Evolutionary conservation across 1,140 invertebrate genomes (phyloP).

Genomic region (Marisa cornuarietis): DNA sequence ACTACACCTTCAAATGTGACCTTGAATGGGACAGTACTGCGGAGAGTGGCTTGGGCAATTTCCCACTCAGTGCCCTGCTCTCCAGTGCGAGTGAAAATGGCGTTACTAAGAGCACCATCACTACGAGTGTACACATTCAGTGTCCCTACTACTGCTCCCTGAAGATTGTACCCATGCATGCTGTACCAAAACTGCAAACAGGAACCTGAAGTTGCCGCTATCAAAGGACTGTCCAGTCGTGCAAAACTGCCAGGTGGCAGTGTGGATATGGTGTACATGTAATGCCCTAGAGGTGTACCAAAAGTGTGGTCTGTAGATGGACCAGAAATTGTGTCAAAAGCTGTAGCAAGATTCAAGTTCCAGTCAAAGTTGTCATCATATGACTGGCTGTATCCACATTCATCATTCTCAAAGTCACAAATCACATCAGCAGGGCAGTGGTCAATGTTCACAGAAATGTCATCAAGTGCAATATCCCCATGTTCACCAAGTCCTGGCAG

Average conservation of each 20-base stretch:
- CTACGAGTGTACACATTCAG: slow-evolving; percentile 50
- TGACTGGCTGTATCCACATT: slow-evolving; percentile 74
- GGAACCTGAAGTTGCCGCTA: slow-evolving; percentile 41
- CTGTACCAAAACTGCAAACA: slow-evolving; percentile 74
- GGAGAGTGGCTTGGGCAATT: slow-evolving; percentile 36
- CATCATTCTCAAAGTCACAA: slow-evolving; percentile 58
- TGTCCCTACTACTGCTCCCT: slow-evolving; percentile 64
- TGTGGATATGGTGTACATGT: slow-evolving; percentile 40
- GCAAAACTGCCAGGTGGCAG: slow-evolving; percentile 47
- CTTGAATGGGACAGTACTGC: slow-evolving; percentile 28
- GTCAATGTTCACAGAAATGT: slow-evolving; percentile 30
- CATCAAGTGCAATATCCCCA: slow-evolving; percentile 61
- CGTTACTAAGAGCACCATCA: slow-evolving; percentile 2
- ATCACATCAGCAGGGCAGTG: slow-evolving; percentile 36
- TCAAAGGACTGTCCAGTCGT: slow-evolving; percentile 41
- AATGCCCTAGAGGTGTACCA: slow-evolving; percentile 68
- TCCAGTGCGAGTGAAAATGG: slow-evolving; percentile 26
- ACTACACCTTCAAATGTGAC: slow-evolving; percentile 56
- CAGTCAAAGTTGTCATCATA: slow-evolving; percentile 79
- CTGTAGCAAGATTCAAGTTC: slow-evolving; percentile 62
- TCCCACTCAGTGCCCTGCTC: slow-evolving; percentile 49
- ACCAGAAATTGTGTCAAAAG: slow-evolving; percentile 22
- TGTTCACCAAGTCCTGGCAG: slow-evolving; percentile 43
- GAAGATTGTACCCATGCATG: slow-evolving; percentile 70
- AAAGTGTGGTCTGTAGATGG: slow-evolving; percentile 59